phyloP scores from a whole-genome alignment of 2,888 invertebrate genomes.

The Conchocele bisecta region DNA sequence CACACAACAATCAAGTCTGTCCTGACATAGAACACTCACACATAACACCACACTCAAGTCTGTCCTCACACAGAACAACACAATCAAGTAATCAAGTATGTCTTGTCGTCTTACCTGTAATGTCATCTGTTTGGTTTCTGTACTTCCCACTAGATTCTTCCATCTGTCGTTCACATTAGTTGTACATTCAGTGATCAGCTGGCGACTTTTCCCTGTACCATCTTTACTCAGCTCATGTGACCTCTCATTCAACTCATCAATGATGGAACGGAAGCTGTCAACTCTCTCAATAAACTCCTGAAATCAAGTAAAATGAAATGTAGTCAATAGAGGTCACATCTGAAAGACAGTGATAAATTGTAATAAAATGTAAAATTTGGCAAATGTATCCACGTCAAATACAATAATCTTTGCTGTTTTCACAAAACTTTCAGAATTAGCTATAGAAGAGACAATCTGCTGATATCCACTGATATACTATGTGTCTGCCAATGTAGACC shows the following conservation, averaged over 20 bases:
- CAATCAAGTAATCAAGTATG: too few relatives aligned
- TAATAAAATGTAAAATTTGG: too few relatives aligned
- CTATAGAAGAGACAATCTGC: too few relatives aligned
- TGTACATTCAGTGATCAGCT: slow-evolving; percentile 61
- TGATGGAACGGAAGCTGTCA: slow-evolving; percentile 92
- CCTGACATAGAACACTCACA: too few relatives aligned
- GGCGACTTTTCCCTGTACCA: slow-evolving; percentile 86
- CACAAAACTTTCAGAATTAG: too few relatives aligned
- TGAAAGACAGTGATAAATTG: too few relatives aligned
- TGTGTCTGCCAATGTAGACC: too few relatives aligned
- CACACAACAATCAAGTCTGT: background rate
- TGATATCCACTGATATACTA: too few relatives aligned
- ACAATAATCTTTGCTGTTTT: background rate
- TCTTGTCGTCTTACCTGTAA: slow-evolving; percentile 66
- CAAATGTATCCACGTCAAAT: too few relatives aligned
- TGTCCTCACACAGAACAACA: too few relatives aligned
- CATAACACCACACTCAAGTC: too few relatives aligned
- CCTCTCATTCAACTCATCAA: slow-evolving; percentile 92
- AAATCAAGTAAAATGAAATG: slow-evolving; percentile 20
- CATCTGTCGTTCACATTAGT: slow-evolving; percentile 71
- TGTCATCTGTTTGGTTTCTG: slow-evolving; percentile 67
- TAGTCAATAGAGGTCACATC: background rate
- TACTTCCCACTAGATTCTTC: slow-evolving; percentile 64
- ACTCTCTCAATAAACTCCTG: slow-evolving; percentile 71
- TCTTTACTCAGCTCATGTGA: slow-evolving; percentile 88